Evolutionary conservation across 1,140 invertebrate species (phyloP).

Genomic region (Leptoteleia sp.): DNA sequence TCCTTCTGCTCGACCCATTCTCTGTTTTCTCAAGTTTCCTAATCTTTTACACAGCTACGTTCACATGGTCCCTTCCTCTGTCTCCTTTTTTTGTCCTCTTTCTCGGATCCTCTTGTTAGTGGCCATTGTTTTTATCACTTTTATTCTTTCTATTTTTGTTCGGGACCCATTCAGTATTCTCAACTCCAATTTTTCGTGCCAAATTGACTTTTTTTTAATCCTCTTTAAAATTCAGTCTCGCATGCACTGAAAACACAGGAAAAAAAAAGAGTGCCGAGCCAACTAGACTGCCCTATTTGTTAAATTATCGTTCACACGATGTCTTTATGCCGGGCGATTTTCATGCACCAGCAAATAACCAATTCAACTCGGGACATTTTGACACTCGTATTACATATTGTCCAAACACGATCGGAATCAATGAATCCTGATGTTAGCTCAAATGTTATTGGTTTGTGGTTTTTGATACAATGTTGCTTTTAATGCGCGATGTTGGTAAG

Average conservation of each 20-base stretch:
- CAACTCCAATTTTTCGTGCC: slow-evolving; percentile 8
- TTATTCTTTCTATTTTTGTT: slow-evolving; percentile 10
- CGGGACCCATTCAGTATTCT: slow-evolving; percentile 7
- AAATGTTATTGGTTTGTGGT: slow-evolving; percentile 12
- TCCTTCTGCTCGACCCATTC: not conserved
- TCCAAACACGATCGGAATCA: slow-evolving; percentile 12
- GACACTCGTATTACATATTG: slow-evolving; percentile 23
- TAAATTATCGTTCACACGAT: slow-evolving; percentile 23
- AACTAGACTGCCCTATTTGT: not conserved
- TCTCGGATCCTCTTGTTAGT: slow-evolving; percentile 6
- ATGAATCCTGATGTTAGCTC: slow-evolving; percentile 25
- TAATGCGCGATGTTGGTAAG: slow-evolving; percentile 1
- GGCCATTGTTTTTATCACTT: slow-evolving; percentile 11
- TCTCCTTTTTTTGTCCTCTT: not conserved
- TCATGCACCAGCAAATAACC: not conserved
- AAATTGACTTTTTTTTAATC: slow-evolving; percentile 31
- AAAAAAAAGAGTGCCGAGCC: not conserved
- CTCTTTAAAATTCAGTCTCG: slow-evolving; percentile 20
- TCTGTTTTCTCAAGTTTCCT: slow-evolving; percentile 25
- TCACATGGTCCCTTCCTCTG: not conserved
- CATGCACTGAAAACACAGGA: not conserved
- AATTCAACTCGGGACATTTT: slow-evolving; percentile 16
- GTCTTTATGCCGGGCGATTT: slow-evolving; percentile 11
- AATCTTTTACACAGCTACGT: slow-evolving; percentile 14
- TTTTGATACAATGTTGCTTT: no score